These are phyloP conservation scores for Trematomus bernacchii DNA, from an alignment of 2,797 vertebrate species.

Conservation along the genomic window DNA sequence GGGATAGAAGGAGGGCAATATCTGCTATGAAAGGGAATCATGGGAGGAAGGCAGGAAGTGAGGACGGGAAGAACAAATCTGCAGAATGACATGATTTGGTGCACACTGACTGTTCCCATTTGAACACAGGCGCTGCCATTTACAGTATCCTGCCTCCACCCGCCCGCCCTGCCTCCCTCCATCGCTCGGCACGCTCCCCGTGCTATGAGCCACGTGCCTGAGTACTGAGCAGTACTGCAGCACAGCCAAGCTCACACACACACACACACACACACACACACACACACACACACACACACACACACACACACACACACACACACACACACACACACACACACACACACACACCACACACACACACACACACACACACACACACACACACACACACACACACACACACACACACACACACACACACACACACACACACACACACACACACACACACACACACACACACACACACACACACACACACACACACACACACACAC, in stretches of 20 bases:
- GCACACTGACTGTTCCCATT: slow-evolving; percentile 3
- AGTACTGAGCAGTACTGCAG: slow-evolving; percentile 67
- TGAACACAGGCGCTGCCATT: slow-evolving; percentile 36
- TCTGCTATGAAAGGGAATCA: slow-evolving; percentile 32
- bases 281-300: slow-evolving; percentile 30
- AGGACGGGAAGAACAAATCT: background rate
- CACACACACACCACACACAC: no score
- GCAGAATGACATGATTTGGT: background rate
- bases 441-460: no score
- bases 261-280: slow-evolving; percentile 27
- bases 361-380: no score
- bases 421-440: slow-evolving; percentile 45
- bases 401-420: slow-evolving; percentile 25
- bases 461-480: no score
- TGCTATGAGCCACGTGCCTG: slow-evolving; percentile 72
- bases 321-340: no score
- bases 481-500: slow-evolving; percentile 26
- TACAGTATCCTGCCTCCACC: slow-evolving; percentile 22
- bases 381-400: background rate
- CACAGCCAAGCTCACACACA: slow-evolving; percentile 19
- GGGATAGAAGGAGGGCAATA: slow-evolving; percentile 27
- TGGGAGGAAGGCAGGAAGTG: slow-evolving; percentile 1
- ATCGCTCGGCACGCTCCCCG: slow-evolving; percentile 62
- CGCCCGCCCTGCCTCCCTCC: slow-evolving; percentile 59
- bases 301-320: no score